Percentiles rank a stretch among this genome's conserved stretches.
phyloP scores from a whole-genome alignment of 2,113 vertebrate genomes.

The Colaptes auratus region DNA sequence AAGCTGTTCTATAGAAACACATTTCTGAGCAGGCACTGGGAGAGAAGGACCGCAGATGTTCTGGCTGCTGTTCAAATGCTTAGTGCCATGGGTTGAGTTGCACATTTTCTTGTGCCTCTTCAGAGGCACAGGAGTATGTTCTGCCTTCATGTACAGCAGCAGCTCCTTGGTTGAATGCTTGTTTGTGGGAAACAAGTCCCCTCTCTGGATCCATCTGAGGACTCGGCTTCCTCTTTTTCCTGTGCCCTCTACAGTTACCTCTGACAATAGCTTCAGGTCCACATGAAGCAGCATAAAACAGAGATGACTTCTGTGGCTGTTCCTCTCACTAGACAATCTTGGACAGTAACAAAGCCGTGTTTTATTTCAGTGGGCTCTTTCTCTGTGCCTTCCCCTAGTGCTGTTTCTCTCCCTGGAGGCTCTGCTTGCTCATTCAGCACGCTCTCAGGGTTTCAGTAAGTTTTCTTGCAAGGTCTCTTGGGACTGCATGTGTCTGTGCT shows the following conservation, averaged over 20 bases:
- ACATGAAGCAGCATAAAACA: not conserved
- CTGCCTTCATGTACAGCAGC: not conserved
- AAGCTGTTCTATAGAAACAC: not conserved
- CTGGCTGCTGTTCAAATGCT: not conserved
- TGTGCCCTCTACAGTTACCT: accelerated
- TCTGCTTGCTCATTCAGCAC: not conserved
- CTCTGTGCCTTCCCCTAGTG: not conserved
- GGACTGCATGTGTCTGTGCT: not conserved
- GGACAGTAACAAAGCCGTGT: not conserved
- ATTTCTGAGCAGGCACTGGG: not conserved
- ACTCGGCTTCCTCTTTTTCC: not conserved
- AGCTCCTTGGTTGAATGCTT: not conserved
- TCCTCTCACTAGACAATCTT: not conserved
- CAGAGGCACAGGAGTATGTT: not conserved
- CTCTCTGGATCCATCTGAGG: not conserved
- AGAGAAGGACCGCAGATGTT: not conserved
- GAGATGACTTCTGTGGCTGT: not conserved
- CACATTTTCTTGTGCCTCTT: not conserved
- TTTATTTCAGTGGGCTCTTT: not conserved
- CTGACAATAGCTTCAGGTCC: not conserved
- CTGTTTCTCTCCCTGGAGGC: not conserved
- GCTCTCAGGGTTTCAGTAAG: conserved; percentile 40
- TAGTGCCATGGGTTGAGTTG: not conserved
- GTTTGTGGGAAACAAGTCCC: accelerated
- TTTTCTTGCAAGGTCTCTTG: conserved; percentile 33